A percentile compares a stretch with the other conserved stretches of the same genome.
phyloP scores from a whole-genome alignment of 2,797 vertebrate genomes.

The Astyanax mexicanus region DNA sequence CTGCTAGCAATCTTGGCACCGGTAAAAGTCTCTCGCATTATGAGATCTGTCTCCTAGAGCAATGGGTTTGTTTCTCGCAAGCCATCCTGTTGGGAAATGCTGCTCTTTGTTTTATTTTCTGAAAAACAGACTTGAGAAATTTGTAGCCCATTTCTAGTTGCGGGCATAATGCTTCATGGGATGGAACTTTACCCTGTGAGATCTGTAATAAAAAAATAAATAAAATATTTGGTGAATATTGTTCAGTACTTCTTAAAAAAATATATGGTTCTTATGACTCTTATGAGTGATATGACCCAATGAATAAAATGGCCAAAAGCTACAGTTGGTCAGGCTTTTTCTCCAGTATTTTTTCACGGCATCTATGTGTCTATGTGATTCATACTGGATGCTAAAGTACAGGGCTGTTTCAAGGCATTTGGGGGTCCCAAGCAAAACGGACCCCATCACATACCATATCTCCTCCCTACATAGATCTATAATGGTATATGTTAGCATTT shows the following conservation, averaged over 20 bases:
- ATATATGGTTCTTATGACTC: not conserved
- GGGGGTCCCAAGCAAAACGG: too few species aligned
- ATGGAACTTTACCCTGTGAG: not conserved
- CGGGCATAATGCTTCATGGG: not conserved
- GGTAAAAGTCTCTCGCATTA: not conserved
- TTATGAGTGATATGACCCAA: too few species aligned
- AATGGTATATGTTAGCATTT: too few species aligned
- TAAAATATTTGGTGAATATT: not conserved
- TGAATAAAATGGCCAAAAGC: too few species aligned
- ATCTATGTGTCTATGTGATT: too few species aligned
- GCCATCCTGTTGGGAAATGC: not conserved
- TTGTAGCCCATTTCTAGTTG: not conserved
- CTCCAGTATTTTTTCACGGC: too few species aligned
- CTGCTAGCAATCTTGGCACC: not conserved
- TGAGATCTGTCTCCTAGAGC: conserved; percentile 7
- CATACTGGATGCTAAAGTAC: not conserved
- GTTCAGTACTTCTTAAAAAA: not conserved
- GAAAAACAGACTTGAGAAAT: not conserved
- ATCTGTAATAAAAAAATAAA: too few species aligned
- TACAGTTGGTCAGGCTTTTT: too few species aligned
- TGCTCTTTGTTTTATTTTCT: conserved; percentile 19
- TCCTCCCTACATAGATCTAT: too few species aligned
- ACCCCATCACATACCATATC: too few species aligned
- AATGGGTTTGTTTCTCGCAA: not conserved
- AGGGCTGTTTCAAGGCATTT: too few species aligned